A percentile compares a stretch with the other conserved stretches of the same genome.
phyloP scores from a whole-genome alignment of 2,888 invertebrate species.

The Ametastegia equiseti region DNA sequence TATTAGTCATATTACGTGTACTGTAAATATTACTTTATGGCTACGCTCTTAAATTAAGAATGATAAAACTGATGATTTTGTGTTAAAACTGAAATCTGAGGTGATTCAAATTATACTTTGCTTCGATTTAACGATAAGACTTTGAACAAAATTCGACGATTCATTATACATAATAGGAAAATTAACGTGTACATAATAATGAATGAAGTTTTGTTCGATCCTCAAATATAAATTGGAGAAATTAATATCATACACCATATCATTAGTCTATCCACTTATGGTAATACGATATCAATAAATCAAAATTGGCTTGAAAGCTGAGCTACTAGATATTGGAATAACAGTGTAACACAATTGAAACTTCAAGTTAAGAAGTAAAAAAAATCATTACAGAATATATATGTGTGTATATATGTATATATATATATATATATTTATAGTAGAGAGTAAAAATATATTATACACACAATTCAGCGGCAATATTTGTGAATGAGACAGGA shows the following conservation, averaged over 20 bases:
- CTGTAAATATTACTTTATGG: neutral
- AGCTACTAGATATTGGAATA: constrained; percentile 17
- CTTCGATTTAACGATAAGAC: neutral
- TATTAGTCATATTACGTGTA: constrained; percentile 9
- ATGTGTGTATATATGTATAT: too few relatives aligned
- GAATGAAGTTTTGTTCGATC: neutral
- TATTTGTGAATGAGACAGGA: constrained; percentile 1
- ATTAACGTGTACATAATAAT: neutral
- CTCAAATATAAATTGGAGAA: neutral
- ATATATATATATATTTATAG: neutral
- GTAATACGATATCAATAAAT: constrained; percentile 5
- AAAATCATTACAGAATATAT: constrained; percentile 3
- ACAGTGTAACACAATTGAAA: constrained; percentile 32
- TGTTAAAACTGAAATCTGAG: neutral
- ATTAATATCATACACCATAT: neutral
- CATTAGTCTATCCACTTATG: neutral
- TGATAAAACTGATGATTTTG: neutral
- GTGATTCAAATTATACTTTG: neutral
- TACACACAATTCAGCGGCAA: constrained; percentile 12
- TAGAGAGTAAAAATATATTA: constrained; percentile 16
- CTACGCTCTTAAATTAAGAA: neutral
- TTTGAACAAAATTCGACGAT: neutral
- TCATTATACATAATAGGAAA: neutral
- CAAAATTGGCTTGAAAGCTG: neutral
- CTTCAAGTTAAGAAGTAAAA: neutral